A percentile compares a stretch with the other conserved stretches of the same genome.
Evolutionary conservation across 2,888 invertebrate species (phyloP).

Genomic region (Cephus rjabovi): DNA sequence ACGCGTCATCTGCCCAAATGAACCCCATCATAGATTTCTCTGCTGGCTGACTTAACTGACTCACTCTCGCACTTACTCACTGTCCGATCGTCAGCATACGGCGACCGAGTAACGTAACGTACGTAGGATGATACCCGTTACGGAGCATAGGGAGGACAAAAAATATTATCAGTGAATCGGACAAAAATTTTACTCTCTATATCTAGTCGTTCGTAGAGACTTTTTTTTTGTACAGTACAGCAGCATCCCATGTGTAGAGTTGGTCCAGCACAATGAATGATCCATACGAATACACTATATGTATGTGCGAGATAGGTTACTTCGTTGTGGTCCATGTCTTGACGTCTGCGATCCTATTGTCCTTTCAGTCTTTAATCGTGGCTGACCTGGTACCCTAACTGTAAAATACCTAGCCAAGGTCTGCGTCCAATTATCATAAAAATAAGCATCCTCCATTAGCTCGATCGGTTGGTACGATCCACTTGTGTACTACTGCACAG

Average conservation of each 20-base stretch:
- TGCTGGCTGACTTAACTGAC: not conserved
- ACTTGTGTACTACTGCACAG: not conserved
- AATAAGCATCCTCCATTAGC: not conserved
- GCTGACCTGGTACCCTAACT: not conserved
- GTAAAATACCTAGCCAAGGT: not conserved
- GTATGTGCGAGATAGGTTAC: not conserved
- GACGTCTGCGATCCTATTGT: not conserved
- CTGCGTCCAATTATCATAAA: not conserved
- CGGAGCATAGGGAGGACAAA: not conserved
- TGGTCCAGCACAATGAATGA: not conserved
- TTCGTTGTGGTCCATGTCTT: not conserved
- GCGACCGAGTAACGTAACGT: not conserved
- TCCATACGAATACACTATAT: not conserved
- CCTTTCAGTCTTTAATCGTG: not conserved
- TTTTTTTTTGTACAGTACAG: not conserved
- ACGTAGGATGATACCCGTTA: not conserved
- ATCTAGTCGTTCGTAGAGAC: not conserved
- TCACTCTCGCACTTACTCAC: not conserved
- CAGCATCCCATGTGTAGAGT: not conserved
- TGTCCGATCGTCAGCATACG: not conserved
- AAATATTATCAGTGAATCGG: not conserved
- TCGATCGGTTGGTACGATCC: not conserved
- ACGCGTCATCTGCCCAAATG: not conserved
- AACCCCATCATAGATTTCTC: not conserved
- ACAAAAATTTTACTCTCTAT: not conserved